A percentile compares a stretch with the other conserved stretches of the same genome.
Evolutionary conservation across 2,888 invertebrate species (phyloP).

Genomic region (Leuctra nigra): DNA sequence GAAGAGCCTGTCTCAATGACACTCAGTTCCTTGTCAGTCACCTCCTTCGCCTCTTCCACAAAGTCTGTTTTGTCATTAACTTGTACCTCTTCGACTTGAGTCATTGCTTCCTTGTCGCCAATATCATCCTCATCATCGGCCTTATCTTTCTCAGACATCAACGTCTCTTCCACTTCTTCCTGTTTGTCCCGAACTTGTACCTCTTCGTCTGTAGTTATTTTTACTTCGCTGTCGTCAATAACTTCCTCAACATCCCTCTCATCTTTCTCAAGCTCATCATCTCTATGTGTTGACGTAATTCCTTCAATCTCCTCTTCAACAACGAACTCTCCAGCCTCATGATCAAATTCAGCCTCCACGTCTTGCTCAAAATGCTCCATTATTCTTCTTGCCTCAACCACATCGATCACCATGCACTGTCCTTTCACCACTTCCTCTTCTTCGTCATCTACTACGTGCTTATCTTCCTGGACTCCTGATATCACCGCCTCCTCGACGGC

Average conservation of each 20-base stretch:
- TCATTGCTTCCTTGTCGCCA: background rate
- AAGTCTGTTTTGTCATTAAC: background rate
- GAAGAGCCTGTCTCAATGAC: no score
- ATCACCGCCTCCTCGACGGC: background rate
- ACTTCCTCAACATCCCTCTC: slow-evolving; percentile 21
- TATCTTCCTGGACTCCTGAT: background rate
- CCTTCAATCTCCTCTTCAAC: background rate
- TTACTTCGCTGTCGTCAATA: background rate
- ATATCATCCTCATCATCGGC: background rate
- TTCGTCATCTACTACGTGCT: slow-evolving; percentile 12
- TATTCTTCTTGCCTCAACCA: no score
- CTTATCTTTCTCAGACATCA: background rate
- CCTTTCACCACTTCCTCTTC: slow-evolving; percentile 14
- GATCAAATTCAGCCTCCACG: background rate
- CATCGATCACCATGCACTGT: slow-evolving; percentile 26
- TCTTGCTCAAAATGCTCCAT: no score
- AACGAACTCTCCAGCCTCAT: background rate
- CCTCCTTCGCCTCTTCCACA: no score
- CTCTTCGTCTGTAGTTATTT: background rate
- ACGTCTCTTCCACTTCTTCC: background rate
- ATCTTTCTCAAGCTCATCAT: background rate
- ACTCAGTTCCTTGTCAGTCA: no score
- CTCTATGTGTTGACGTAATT: no score
- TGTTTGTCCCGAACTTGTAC: slow-evolving; percentile 6
- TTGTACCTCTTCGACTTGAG: no score